phyloP scores from a whole-genome alignment of 2,888 invertebrate genomes.

The Hypercompe scribonia region DNA sequence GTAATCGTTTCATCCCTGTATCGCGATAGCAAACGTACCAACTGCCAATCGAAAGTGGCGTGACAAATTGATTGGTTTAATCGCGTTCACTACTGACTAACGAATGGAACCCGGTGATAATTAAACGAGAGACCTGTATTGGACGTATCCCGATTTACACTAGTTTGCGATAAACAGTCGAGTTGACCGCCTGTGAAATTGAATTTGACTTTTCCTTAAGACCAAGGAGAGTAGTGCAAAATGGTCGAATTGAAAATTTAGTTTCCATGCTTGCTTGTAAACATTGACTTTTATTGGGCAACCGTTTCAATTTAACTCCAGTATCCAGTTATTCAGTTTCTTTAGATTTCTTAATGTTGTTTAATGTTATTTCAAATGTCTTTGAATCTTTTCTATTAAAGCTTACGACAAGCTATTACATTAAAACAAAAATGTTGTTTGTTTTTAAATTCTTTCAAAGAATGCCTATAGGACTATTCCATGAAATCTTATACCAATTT shows the following conservation, averaged over 20 bases:
- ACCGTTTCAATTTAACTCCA: conserved; percentile 28
- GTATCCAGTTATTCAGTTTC: conserved; percentile 13
- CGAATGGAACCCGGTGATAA: conserved; percentile 52
- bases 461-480: conserved; percentile 23
- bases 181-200: conserved; percentile 54
- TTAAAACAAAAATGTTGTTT: neutral
- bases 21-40: conserved; percentile 37
- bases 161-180: conserved; percentile 45
- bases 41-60: conserved; percentile 51
- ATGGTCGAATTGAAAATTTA: conserved; percentile 53
- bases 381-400: neutral
- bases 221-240: conserved; percentile 52
- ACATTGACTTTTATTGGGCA: conserved; percentile 40
- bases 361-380: neutral
- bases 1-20: conserved; percentile 26
- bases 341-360: conserved; percentile 13
- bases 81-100: conserved; percentile 54
- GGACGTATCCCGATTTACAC: conserved; percentile 51
- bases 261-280: conserved; percentile 38
- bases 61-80: conserved; percentile 60
- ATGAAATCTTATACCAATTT: conserved; percentile 41
- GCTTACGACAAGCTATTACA: neutral
- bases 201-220: conserved; percentile 55
- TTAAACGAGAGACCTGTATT: conserved; percentile 55
- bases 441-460: conserved; percentile 15